These are phyloP conservation scores for Amphiduros pacificus DNA, from an alignment of 2,888 invertebrate species.

Conservation along the genomic window DNA sequence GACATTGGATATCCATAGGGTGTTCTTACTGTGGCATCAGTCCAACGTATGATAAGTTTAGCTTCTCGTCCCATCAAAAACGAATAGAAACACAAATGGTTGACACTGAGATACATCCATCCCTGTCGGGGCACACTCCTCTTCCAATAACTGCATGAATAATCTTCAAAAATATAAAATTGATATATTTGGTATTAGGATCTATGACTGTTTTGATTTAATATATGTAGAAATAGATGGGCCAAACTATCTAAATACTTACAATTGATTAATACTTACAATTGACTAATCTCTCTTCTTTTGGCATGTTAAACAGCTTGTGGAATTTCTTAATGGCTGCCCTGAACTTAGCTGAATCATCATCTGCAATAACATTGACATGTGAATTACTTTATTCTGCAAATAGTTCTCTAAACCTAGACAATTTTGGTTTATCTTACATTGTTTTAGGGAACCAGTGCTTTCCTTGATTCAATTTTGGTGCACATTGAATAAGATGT, in stretches of 20 bases:
- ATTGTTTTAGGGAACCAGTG: too few species aligned
- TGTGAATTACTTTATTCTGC: too few species aligned
- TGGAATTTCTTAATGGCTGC: conserved; percentile 81
- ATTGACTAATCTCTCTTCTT: conserved; percentile 93
- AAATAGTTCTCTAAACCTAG: too few species aligned
- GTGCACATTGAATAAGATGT: too few species aligned
- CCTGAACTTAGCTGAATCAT: conserved; percentile 77
- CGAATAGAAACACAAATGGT: conserved; percentile 94
- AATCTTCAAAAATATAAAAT: conserved; percentile 54
- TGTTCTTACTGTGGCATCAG: conserved; percentile 74
- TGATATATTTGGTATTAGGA: not conserved
- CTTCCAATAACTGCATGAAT: conserved; percentile 83
- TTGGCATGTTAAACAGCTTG: conserved; percentile 84
- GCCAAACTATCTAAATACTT: too few species aligned
- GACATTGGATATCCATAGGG: too few species aligned
- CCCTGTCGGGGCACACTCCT: conserved; percentile 93
- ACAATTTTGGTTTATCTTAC: too few species aligned
- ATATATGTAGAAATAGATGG: too few species aligned
- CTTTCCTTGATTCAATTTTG: too few species aligned
- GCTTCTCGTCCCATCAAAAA: conserved; percentile 90
- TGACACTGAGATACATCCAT: conserved; percentile 94
- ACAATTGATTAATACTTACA: conserved; percentile 71
- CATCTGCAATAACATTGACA: too few species aligned
- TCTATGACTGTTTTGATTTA: not conserved
- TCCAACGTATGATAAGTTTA: conserved; percentile 85